Evolutionary conservation across 2,113 vertebrate genomes (phyloP), one percentile per base, ranked within the genome.

Genomic region (Peromyscus polionotus): DNA sequence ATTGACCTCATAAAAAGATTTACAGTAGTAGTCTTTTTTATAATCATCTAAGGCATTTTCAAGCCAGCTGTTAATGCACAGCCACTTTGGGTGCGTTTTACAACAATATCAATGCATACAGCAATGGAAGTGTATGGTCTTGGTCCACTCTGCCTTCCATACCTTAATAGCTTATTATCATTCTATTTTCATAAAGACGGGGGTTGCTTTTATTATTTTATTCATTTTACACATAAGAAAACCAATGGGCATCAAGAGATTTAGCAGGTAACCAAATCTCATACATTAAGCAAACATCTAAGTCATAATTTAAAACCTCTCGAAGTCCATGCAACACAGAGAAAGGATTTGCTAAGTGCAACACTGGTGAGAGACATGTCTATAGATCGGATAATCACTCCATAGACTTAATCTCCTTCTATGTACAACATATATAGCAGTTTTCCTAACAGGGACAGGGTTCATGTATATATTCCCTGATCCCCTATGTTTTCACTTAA

Each of bases 1-100:
- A 93, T 76, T 83, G 67, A 51, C 54, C 11, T 95, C n/a, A 33
- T 84, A 86, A 89, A 93, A 85, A 2, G 7, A 92, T 19, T 59
- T 48, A 92, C 54, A 84, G 51, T 48, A 57, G 51, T 83, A 33
- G 28, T 93, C 76, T 68, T 59, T 61, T 90, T 91, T 54, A 91
- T 54, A 87, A 68, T 72, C 57, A 48, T 36, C 84, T 77, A 84
- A 83, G 88, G 39, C 33, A 89, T 91, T 83, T 77, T 80, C 39
- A 91, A 91, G 42, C 31, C 76, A 73, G 70, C 39, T 85, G 28
- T 59, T 94, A 84, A 51, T 13, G 84, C 75, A 73, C 39, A 70
- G 68, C 9, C 63, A 77, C 33, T 31, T 19, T 63, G 39, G 22
- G 68, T 90, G 19, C 2, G 31, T 75, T 93, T 80, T 81, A 83